Conservation (phyloP, 2,888 invertebrate genomes). For the Polymixis lichenea region DNA sequence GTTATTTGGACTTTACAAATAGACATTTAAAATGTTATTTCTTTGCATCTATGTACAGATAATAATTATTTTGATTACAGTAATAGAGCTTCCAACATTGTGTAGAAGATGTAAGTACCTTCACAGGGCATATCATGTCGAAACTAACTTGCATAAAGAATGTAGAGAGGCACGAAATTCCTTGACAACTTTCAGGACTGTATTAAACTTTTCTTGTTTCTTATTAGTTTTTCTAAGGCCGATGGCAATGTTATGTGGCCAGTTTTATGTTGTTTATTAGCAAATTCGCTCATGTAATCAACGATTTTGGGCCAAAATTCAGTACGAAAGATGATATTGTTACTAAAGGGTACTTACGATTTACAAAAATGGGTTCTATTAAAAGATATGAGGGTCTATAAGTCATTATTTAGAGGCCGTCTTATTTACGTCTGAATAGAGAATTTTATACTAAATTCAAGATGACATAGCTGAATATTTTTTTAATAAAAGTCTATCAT, state of each 20-base stretch:
- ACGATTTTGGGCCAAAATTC: conserved; percentile 20
- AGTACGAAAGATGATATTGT: not conserved
- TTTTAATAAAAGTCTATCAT: not conserved
- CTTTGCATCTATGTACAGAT: no score
- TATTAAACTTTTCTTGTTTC: conserved; percentile 48
- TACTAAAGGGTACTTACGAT: not conserved
- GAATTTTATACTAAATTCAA: not conserved
- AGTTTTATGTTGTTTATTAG: conserved; percentile 22
- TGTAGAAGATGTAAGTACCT: not conserved
- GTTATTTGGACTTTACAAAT: no score
- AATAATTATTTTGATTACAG: no score
- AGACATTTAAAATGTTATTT: no score
- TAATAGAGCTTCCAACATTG: not conserved
- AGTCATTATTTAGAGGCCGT: not conserved
- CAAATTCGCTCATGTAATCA: conserved; percentile 18
- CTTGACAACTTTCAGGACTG: conserved; percentile 46
- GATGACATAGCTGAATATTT: not conserved
- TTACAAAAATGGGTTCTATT: conserved; percentile 10
- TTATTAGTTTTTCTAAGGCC: conserved; percentile 47
- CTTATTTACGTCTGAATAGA: not conserved
- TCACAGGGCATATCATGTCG: not conserved
- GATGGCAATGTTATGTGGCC: conserved; percentile 19
- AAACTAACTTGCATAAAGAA: conserved; percentile 33
- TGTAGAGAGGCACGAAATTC: conserved; percentile 23
- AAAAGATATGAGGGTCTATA: conserved; percentile 20